Conservation (phyloP, 2,797 vertebrate genomes). For the Staurois parvus region DNA sequence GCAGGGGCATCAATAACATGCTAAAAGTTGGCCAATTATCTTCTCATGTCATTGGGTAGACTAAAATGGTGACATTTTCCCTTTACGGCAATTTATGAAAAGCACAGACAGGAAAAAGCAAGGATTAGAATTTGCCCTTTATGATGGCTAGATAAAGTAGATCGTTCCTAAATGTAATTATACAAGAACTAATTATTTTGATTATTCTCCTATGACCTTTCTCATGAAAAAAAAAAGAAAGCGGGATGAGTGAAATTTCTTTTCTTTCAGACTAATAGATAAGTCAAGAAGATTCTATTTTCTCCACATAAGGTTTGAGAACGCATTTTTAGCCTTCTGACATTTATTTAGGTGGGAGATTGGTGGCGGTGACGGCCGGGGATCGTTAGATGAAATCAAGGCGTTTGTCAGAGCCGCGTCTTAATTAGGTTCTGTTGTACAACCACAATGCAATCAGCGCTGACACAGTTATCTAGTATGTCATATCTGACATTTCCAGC, state of each 20-base stretch:
- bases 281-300: neutral
- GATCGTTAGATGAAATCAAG: slow-evolving; percentile 69
- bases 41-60: too few species aligned
- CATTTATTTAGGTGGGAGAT: slow-evolving; percentile 32
- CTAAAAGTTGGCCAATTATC: too few species aligned
- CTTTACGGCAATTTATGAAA: neutral
- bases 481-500: slow-evolving; percentile 50
- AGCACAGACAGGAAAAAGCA: neutral
- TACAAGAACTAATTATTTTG: neutral
- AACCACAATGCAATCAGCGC: slow-evolving; percentile 65
- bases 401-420: slow-evolving; percentile 69
- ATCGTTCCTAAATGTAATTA: neutral
- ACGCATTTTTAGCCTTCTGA: slow-evolving; percentile 32
- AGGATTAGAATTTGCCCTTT: neutral
- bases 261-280: neutral
- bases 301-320: neutral
- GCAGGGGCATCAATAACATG: too few species aligned
- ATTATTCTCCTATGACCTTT: neutral
- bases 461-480: slow-evolving; percentile 35
- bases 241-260: neutral
- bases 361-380: neutral
- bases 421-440: slow-evolving; percentile 69
- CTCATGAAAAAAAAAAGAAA: neutral
- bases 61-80: too few species aligned
- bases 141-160: neutral